phyloP scores from a whole-genome alignment of 2,113 vertebrate species.

The Corythaeola cristata region DNA sequence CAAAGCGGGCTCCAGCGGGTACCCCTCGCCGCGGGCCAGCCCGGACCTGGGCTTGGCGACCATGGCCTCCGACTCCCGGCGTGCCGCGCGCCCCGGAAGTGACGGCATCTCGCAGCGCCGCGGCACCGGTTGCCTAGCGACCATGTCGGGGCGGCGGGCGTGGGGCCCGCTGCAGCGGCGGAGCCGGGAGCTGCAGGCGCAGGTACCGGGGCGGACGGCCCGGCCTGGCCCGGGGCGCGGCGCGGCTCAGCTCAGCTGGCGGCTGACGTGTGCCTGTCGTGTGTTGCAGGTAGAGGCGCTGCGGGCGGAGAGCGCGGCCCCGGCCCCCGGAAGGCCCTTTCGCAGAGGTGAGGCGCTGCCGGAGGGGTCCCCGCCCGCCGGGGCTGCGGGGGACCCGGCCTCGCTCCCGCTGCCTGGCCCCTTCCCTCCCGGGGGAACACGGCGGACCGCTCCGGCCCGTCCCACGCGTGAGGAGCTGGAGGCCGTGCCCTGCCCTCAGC shows the following conservation, averaged over 20 bases:
- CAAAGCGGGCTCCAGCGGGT: not conserved
- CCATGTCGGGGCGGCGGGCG: slow-evolving; percentile 58
- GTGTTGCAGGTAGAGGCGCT: slow-evolving; percentile 72
- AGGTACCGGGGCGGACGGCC: slow-evolving; percentile 28
- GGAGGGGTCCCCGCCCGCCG: no score
- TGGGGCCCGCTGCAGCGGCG: slow-evolving; percentile 46
- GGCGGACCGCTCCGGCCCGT: no score
- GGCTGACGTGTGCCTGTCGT: not conserved
- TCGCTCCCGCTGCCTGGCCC: no score
- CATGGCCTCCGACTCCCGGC: not conserved
- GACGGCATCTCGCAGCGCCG: accelerated
- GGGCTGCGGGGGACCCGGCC: no score
- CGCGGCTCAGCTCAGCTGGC: not conserved
- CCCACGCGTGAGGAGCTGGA: not conserved
- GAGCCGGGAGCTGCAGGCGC: slow-evolving; percentile 57
- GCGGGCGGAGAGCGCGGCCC: slow-evolving; percentile 62
- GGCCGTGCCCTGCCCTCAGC: not conserved
- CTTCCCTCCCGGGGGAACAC: no score
- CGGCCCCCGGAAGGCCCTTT: slow-evolving; percentile 40
- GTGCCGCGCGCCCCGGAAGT: not conserved
- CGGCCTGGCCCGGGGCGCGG: not conserved
- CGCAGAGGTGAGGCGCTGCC: slow-evolving; percentile 69
- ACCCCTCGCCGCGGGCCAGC: not conserved
- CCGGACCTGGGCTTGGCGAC: no score
- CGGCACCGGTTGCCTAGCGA: not conserved